Percentiles rank a stretch among this genome's conserved stretches.
These are phyloP conservation scores for Heliocidaris tuberculata DNA, from an alignment of 35 echinoderm and acorn worm genomes.

Conservation along the genomic window DNA sequence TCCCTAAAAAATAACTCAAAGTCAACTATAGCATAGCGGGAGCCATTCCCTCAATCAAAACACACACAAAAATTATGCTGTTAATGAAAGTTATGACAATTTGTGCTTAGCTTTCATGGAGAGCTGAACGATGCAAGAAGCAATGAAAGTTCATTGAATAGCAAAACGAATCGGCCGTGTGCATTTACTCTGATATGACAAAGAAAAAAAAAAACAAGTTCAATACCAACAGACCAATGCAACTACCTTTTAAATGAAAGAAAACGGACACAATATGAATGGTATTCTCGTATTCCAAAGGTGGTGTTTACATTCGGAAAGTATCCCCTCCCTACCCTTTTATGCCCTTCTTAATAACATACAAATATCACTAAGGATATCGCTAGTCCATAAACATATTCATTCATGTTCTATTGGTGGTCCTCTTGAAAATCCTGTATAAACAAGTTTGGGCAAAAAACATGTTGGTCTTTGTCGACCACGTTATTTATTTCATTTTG, in stretches of 20 bases:
- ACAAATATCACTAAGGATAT: neutral
- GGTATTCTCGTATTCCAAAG: neutral
- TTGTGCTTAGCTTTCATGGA: too few species aligned
- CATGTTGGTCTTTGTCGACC: neutral
- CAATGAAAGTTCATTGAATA: too few species aligned
- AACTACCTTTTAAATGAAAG: neutral
- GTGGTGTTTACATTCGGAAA: neutral
- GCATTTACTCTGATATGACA: too few species aligned
- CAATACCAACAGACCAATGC: too few species aligned
- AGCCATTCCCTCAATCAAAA: too few species aligned
- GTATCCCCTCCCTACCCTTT: neutral
- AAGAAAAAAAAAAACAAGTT: too few species aligned
- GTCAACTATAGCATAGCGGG: too few species aligned
- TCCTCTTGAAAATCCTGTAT: neutral
- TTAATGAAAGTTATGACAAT: too few species aligned
- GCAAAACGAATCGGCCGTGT: too few species aligned
- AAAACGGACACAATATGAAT: neutral
- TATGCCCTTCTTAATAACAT: neutral
- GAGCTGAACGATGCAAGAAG: too few species aligned
- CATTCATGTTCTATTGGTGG: neutral
- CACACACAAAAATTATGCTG: too few species aligned
- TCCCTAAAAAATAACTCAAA: too few species aligned
- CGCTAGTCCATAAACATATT: neutral
- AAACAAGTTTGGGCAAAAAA: neutral
- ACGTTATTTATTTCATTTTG: neutral